Conservation (phyloP, 2,797 vertebrate genomes). For the Pogonophryne albipinna region DNA sequence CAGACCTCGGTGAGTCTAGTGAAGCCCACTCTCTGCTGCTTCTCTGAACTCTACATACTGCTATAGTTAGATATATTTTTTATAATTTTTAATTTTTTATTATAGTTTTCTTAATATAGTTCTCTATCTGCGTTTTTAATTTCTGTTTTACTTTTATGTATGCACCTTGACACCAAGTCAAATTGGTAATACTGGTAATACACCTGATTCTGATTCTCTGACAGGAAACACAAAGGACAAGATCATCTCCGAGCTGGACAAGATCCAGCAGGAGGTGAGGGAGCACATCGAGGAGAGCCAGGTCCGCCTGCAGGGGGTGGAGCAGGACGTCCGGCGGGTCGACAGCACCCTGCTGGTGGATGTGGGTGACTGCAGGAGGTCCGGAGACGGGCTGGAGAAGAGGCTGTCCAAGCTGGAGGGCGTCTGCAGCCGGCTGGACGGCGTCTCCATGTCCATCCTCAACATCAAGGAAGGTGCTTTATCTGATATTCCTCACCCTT, state of each 20-base stretch:
- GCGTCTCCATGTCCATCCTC: constrained; percentile 86
- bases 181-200: too few relatives aligned
- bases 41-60: too few relatives aligned
- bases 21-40: background rate
- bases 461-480: constrained; percentile 83
- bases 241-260: constrained; percentile 93
- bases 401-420: constrained; percentile 91
- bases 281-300: constrained; percentile 89
- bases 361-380: constrained; percentile 83
- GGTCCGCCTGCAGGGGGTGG: constrained; percentile 82
- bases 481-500: too few relatives aligned
- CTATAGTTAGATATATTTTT: background rate
- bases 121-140: too few relatives aligned
- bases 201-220: background rate
- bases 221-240: constrained; percentile 89
- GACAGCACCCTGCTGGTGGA: constrained; percentile 80
- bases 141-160: too few relatives aligned
- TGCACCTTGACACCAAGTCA: too few relatives aligned
- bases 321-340: constrained; percentile 82
- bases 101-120: too few relatives aligned
- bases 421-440: constrained; percentile 89
- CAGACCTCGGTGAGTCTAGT: constrained; percentile 81
- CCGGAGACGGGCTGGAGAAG: constrained; percentile 87
- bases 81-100: too few relatives aligned
- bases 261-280: constrained; percentile 89